Evolutionary conservation across 2,797 vertebrate genomes (phyloP).

Genomic region (Etheostoma nigrum): DNA sequence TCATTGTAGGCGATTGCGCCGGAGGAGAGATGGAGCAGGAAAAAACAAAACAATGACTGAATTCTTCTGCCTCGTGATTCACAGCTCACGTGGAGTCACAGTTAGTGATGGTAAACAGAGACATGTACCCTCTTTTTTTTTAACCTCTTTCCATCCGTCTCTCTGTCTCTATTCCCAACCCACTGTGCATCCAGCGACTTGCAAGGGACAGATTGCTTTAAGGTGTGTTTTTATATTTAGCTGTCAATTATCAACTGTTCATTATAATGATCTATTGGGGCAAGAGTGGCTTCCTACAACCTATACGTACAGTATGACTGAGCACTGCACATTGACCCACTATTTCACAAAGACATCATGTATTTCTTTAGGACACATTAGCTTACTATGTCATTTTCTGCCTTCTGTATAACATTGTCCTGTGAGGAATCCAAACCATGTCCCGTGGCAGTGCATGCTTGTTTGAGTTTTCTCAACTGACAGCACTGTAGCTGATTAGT

Average conservation of each 20-base stretch:
- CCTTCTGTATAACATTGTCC: conserved; percentile 5
- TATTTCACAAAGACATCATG: conserved; percentile 1
- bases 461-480: conserved; percentile 30
- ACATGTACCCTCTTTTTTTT: background rate
- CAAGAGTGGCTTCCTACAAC: conserved; percentile 3
- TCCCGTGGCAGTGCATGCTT: conserved; percentile 29
- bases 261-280: conserved; percentile 37
- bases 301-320: background rate
- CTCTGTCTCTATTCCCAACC: conserved; percentile 41
- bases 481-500: conserved; percentile 22
- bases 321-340: conserved; percentile 4
- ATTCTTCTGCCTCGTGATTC: conserved; percentile 68
- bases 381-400: conserved; percentile 11
- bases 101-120: conserved; percentile 62
- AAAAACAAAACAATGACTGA: conserved; percentile 15
- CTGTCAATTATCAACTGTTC: conserved; percentile 28
- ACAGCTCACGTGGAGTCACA: conserved; percentile 69
- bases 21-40: conserved; percentile 59
- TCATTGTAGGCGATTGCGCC: conserved; percentile 43
- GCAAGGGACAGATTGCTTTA: conserved; percentile 13
- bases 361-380: conserved; percentile 17
- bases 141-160: conserved; percentile 14
- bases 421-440: conserved; percentile 34
- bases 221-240: conserved; percentile 66
- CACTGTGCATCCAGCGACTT: conserved; percentile 25